Conservation (phyloP, 2,888 invertebrate species). For the Xestia ashworthii region DNA sequence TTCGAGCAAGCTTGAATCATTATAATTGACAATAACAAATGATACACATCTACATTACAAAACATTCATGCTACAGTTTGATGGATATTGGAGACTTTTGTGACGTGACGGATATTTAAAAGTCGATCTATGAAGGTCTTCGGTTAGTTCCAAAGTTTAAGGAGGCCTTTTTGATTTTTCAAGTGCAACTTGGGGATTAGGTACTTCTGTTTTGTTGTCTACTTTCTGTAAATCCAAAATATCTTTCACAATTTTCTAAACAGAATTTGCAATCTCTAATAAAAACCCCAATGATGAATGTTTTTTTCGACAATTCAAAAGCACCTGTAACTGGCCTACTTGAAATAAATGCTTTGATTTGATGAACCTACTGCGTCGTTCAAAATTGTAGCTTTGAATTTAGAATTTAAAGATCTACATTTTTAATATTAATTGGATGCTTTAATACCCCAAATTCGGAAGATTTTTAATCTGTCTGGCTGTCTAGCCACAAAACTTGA, state of each 20-base stretch:
- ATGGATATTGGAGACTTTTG: slow-evolving; percentile 56
- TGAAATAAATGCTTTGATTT: no score
- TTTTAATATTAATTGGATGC: not conserved
- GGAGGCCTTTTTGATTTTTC: not conserved
- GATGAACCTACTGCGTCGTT: not conserved
- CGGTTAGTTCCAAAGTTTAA: not conserved
- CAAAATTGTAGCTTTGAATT: slow-evolving; percentile 11
- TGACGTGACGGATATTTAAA: slow-evolving; percentile 36
- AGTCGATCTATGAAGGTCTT: slow-evolving; percentile 20
- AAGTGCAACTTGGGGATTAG: not conserved
- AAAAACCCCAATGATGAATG: not conserved
- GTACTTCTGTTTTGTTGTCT: not conserved
- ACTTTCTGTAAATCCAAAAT: not conserved
- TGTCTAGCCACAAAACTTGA: not conserved
- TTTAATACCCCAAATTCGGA: not conserved
- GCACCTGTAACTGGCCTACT: no score
- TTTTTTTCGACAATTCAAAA: no score
- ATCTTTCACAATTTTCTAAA: not conserved
- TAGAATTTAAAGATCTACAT: not conserved
- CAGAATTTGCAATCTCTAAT: not conserved
- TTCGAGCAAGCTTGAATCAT: slow-evolving; percentile 74
- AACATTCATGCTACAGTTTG: slow-evolving; percentile 53
- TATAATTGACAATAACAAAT: slow-evolving; percentile 85
- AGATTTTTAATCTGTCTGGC: not conserved
- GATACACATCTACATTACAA: slow-evolving; percentile 75